Conservation (phyloP, 2,113 vertebrate species). For the Pterocles gutturalis region DNA sequence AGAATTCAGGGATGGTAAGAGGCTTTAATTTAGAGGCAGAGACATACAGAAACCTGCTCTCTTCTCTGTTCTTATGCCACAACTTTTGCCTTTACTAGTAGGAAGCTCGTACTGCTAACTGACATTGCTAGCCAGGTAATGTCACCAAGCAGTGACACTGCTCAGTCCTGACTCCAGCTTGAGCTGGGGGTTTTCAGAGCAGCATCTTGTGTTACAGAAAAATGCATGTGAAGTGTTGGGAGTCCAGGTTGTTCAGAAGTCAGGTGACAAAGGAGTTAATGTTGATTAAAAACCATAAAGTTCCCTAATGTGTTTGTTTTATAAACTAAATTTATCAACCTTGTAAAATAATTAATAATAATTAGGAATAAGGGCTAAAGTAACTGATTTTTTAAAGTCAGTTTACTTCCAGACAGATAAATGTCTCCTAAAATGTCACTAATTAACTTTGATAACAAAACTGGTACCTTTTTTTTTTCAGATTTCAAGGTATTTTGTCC, state of each 20-base stretch:
- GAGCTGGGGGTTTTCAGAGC: background rate
- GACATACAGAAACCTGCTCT: background rate
- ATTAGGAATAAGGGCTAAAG: background rate
- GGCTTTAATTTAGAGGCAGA: background rate
- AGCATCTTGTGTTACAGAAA: background rate
- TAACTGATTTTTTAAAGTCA: background rate
- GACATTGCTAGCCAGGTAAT: background rate
- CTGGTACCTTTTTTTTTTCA: background rate
- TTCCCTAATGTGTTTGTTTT: background rate
- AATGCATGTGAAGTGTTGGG: fast-evolving
- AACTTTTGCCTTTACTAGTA: background rate
- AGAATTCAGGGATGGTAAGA: background rate
- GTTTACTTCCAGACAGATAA: background rate
- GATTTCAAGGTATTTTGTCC: background rate
- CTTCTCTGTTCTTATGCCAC: background rate
- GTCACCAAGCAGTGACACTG: background rate
- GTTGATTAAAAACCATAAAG: background rate
- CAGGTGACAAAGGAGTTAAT: background rate
- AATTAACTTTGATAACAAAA: background rate
- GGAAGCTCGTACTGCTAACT: background rate
- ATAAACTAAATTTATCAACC: background rate
- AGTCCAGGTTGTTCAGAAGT: background rate
- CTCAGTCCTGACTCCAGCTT: background rate
- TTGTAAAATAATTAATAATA: background rate
- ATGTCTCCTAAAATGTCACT: background rate